Evolutionary conservation across 2,888 invertebrate genomes (phyloP), one percentile per base, ranked within the genome.

Genomic region (Pristionchus mayeri): DNA sequence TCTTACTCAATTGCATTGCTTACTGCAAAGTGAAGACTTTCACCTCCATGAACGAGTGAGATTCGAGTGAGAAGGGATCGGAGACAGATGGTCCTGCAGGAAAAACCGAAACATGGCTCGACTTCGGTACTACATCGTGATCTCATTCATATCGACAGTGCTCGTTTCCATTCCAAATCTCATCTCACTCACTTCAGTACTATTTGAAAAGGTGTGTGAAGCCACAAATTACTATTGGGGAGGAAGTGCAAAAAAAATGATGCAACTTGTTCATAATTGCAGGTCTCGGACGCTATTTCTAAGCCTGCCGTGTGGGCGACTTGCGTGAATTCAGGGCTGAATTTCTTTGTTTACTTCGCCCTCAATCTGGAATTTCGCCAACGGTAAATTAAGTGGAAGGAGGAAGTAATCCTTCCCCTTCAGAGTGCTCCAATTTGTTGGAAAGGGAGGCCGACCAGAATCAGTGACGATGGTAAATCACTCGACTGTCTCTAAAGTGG

Each of bases 321-420:
- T 4, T 86, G 85, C 54, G 24, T 87, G 44, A 87, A 87, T 60
- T 86, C 86, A 0, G 84, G 86, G 0, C 44, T 86, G 16, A 81
- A 84, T 21, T 85, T 85, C 44, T 87, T 87, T 60, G 86, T 87
- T 16, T 87, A 86, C 84, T 86, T 89, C 48, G 84, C 85, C 30
- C 82, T 89, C 83, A 89, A 89, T 57, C 78, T 86, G 67, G 89
- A 89, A 82, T 89, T 88, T 83, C 86, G 89, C 18, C 81, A 88
- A 48, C 87, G 84, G 87, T 85, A 84, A 86, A 34, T 18, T 34
- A 34, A 63, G 34, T 63, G 30, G 6, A 7, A 63, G 37, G 30
- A 11, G n/a, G 40, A 71, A 40, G n/a, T n/a, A 40, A 3, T 40
- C 9, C 18, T 16, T 37, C 18, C 2, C 37, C 11, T 71, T 6